Conservation (phyloP, 1,140 invertebrate species). For the Drosophila fuyamai region DNA sequence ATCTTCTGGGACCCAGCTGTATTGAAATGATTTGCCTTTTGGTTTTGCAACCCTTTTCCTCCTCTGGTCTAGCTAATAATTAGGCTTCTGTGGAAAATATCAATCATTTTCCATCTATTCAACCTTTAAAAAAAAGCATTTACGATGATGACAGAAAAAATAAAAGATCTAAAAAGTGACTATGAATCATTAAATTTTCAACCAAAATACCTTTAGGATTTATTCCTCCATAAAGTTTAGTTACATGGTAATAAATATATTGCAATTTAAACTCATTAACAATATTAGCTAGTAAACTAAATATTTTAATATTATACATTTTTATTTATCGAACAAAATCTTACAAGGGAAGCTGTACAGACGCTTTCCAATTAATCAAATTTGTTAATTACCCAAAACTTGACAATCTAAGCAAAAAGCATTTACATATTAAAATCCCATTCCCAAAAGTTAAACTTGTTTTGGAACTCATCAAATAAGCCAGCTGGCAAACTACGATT, state of each 20-base stretch:
- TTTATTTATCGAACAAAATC: too few species aligned
- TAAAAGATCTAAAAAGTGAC: background rate
- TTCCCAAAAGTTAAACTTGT: conserved; percentile 2
- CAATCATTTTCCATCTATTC: conserved; percentile 32
- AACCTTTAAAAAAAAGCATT: background rate
- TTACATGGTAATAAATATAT: too few species aligned
- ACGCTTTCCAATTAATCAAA: conserved; percentile 3
- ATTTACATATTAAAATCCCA: conserved; percentile 17
- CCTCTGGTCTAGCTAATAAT: conserved; percentile 14
- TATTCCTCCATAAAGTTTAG: too few species aligned
- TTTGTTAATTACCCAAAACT: conserved; percentile 16
- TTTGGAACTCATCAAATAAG: conserved; percentile 22
- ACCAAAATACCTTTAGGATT: background rate
- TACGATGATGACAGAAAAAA: background rate
- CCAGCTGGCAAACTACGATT: conserved; percentile 6
- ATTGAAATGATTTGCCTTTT: conserved; percentile 37
- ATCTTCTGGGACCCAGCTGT: conserved; percentile 1
- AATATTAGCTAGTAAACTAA: too few species aligned
- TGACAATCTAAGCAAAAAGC: conserved; percentile 8
- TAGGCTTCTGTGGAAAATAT: conserved; percentile 15
- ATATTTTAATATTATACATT: too few species aligned
- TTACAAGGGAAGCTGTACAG: background rate
- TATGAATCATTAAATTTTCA: background rate
- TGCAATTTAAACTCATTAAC: too few species aligned
- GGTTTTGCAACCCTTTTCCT: background rate